Evolutionary conservation across 2,797 vertebrate species (phyloP).

Genomic region (Rhinella marina): DNA sequence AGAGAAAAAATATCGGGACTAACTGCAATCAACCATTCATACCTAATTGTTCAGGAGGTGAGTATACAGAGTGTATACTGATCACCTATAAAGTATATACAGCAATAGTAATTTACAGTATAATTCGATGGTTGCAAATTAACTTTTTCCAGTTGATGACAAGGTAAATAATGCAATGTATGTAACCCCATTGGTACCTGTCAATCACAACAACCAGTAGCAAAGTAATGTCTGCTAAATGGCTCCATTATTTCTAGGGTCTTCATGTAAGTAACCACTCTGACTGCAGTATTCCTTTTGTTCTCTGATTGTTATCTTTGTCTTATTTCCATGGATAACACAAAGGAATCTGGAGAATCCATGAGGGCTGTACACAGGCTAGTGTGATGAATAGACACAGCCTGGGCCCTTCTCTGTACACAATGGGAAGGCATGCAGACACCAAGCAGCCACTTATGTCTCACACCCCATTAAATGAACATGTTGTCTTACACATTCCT

Average conservation of each 20-base stretch:
- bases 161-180: background rate
- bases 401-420: background rate
- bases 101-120: no score
- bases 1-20: no score
- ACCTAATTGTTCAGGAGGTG: no score
- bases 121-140: no score
- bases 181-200: background rate
- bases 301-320: constrained; percentile 50
- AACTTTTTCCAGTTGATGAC: no score
- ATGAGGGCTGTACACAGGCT: background rate
- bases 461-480: constrained; percentile 1
- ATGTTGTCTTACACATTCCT: background rate
- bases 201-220: background rate
- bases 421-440: constrained; percentile 1
- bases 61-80: no score
- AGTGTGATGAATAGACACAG: constrained; percentile 12
- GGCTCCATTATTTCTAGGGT: constrained; percentile 17
- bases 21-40: no score
- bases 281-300: constrained; percentile 31
- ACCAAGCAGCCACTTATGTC: constrained; percentile 24
- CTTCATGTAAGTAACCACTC: constrained; percentile 5
- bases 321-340: constrained; percentile 52
- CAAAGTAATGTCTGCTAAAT: background rate
- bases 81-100: no score
- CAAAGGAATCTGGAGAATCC: constrained; percentile 44